Evolutionary conservation across 2,797 vertebrate species (phyloP).

Genomic region (Acanthurus lineatus): DNA sequence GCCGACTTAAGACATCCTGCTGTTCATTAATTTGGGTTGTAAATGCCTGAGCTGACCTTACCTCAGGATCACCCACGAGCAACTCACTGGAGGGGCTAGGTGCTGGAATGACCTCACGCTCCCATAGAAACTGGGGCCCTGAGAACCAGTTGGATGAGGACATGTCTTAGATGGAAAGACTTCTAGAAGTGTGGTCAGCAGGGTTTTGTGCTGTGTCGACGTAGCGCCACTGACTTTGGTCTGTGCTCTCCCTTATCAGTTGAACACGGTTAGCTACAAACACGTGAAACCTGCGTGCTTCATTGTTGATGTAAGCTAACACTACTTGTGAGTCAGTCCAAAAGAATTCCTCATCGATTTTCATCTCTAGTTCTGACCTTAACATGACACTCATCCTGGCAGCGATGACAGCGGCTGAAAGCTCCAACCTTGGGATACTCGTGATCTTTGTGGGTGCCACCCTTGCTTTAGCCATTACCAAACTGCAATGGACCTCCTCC

Average conservation of each 20-base stretch:
- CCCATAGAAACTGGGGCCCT: background rate
- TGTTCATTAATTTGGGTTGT: background rate
- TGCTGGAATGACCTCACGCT: background rate
- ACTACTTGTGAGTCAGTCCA: background rate
- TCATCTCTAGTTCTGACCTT: background rate
- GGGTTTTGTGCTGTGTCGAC: background rate
- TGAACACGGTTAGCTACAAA: background rate
- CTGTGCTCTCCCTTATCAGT: background rate
- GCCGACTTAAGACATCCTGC: background rate
- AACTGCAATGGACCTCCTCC: background rate
- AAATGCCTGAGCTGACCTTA: background rate
- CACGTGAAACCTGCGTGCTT: background rate
- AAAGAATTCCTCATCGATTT: background rate
- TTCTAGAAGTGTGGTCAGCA: background rate
- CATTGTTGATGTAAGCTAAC: background rate
- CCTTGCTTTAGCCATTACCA: background rate
- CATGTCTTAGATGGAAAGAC: background rate
- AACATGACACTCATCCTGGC: background rate
- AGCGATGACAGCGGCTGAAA: background rate
- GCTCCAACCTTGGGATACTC: background rate
- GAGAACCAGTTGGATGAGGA: background rate
- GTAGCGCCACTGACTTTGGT: background rate
- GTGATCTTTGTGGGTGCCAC: background rate
- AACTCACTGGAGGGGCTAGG: background rate
- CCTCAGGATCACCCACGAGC: background rate